phyloP scores from a whole-genome alignment of 2,797 vertebrate species.

The Parotocinclus haroldoi region DNA sequence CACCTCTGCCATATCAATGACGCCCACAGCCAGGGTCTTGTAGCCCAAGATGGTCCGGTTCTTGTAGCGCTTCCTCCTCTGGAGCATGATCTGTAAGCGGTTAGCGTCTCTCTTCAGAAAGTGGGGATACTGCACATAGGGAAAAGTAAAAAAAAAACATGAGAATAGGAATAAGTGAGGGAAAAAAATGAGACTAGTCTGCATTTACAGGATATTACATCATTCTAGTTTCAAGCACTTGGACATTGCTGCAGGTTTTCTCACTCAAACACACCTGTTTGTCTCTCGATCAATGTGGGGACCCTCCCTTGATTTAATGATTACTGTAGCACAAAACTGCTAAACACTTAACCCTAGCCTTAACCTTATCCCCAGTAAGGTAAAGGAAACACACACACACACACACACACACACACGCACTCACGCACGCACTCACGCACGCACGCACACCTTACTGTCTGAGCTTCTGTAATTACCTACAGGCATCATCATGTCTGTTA shows the following conservation, averaged over 20 bases:
- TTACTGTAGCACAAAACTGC: too few species aligned
- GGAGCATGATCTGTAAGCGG: constrained; percentile 78
- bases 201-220: constrained; percentile 31
- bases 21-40: constrained; percentile 78
- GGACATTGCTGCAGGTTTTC: neutral
- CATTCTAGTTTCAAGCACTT: constrained; percentile 6
- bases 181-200: neutral
- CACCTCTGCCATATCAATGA: constrained; percentile 81
- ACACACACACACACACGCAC: too few species aligned
- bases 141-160: neutral
- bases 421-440: too few species aligned
- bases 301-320: too few species aligned
- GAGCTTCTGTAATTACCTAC: too few species aligned
- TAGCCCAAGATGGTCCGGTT: constrained; percentile 80
- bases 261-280: constrained; percentile 14
- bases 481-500: too few species aligned
- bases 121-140: constrained; percentile 70
- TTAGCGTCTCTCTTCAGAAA: constrained; percentile 80
- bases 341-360: too few species aligned
- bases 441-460: too few species aligned
- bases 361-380: too few species aligned
- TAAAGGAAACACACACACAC: too few species aligned
- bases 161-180: neutral
- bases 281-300: too few species aligned
- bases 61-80: constrained; percentile 78